phyloP scores from a whole-genome alignment of 2,113 vertebrate genomes.

The Albula glossodonta region DNA sequence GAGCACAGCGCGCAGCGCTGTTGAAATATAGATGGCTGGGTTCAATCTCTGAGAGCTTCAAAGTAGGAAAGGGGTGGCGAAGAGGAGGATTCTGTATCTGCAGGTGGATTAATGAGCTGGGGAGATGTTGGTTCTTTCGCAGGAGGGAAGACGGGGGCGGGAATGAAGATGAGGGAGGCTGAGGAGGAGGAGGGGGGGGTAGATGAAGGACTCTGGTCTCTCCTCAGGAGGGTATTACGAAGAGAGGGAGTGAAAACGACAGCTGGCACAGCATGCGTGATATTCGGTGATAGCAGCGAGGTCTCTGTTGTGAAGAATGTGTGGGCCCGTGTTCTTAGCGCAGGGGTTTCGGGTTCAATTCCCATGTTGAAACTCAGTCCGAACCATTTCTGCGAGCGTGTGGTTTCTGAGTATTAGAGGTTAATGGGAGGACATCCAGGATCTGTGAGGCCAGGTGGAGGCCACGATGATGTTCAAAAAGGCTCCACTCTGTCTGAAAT shows the following conservation, averaged over 20 bases:
- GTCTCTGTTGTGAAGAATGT: too few species aligned
- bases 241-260: not conserved
- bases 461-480: not conserved
- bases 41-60: not conserved
- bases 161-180: not conserved
- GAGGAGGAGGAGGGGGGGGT: too few species aligned
- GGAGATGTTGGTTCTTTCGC: not conserved
- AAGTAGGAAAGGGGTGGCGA: not conserved
- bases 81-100: not conserved
- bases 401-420: not conserved
- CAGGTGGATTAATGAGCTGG: not conserved
- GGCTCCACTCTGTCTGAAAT: not conserved
- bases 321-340: too few species aligned
- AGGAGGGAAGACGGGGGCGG: not conserved
- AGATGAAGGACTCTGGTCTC: not conserved
- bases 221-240: not conserved
- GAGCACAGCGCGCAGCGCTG: not conserved
- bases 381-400: too few species aligned
- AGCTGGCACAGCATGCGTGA: too few species aligned
- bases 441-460: not conserved
- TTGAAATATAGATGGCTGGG: not conserved
- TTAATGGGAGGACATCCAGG: not conserved
- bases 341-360: too few species aligned
- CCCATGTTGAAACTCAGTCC: too few species aligned
- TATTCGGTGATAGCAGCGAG: too few species aligned